Conservation (phyloP, 2,797 vertebrate genomes). For the Hephaestus fuliginosus region DNA sequence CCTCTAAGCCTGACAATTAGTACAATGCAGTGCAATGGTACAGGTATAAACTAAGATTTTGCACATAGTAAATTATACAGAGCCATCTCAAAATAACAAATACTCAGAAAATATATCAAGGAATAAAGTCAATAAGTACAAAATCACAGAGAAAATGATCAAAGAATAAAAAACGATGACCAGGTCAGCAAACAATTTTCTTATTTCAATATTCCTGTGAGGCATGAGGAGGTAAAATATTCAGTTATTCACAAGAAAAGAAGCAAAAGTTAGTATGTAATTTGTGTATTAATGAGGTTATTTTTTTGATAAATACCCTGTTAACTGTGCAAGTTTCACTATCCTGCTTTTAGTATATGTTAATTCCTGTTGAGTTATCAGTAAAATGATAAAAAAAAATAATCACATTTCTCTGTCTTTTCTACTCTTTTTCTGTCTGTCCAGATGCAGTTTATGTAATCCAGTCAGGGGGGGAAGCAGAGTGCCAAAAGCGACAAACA, state of each 20-base stretch:
- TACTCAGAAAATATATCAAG: neutral
- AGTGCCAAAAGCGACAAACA: conserved; percentile 80
- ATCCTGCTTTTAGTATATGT: neutral
- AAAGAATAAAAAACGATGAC: neutral
- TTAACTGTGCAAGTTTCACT: too few relatives aligned
- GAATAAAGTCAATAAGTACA: neutral
- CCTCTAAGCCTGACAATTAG: neutral
- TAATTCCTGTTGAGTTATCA: neutral
- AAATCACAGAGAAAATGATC: neutral
- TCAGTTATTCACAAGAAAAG: neutral
- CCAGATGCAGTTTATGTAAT: conserved; percentile 90
- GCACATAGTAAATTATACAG: neutral
- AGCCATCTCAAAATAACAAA: neutral
- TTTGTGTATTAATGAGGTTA: neutral
- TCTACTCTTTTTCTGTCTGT: conserved; percentile 1
- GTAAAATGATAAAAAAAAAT: neutral
- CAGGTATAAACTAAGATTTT: neutral
- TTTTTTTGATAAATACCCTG: neutral
- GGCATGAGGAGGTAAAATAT: neutral
- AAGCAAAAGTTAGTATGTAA: neutral
- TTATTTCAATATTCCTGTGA: neutral
- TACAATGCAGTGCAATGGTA: neutral
- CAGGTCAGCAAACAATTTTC: neutral
- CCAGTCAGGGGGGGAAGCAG: conserved; percentile 70
- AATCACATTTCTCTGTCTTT: neutral